phyloP scores from a whole-genome alignment of 2,888 invertebrate genomes.

The Amaurobius ferox region DNA sequence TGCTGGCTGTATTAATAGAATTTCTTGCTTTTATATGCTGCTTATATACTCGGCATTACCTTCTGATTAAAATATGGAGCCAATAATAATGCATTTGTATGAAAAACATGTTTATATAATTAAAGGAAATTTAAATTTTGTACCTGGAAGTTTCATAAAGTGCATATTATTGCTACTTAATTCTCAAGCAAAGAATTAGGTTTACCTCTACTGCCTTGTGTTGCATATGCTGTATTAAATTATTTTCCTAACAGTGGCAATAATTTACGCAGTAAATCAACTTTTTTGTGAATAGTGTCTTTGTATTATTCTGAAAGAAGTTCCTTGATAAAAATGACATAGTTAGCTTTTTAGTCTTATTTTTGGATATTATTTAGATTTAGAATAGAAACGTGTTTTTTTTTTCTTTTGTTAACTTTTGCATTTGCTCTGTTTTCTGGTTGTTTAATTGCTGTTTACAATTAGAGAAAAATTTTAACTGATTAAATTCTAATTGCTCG shows the following conservation, averaged over 20 bases:
- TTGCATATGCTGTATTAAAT: conserved; percentile 14
- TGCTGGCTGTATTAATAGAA: background rate
- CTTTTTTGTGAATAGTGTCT: conserved; percentile 15
- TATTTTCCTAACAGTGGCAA: conserved; percentile 15
- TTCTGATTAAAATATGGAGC: conserved; percentile 2
- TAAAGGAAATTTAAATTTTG: conserved; percentile 6
- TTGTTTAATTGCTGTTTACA: background rate
- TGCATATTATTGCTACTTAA: conserved; percentile 14
- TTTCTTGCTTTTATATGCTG: background rate
- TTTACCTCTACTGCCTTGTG: conserved; percentile 21
- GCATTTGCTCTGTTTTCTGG: background rate
- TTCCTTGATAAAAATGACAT: conserved; percentile 52
- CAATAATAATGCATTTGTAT: background rate
- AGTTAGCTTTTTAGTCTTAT: conserved; percentile 39
- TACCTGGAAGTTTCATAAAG: background rate
- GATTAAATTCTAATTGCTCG: background rate
- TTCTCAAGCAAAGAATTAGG: conserved; percentile 1
- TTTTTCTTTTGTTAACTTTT: background rate
- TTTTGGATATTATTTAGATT: background rate
- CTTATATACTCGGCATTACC: conserved; percentile 3
- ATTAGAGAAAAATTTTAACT: background rate
- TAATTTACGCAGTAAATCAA: conserved; percentile 13
- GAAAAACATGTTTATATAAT: conserved; percentile 9
- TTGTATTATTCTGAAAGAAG: conserved; percentile 19
- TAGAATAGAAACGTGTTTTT: conserved; percentile 7